Base-by-base conservation (phyloP, 2,113 vertebrate genomes). In the Alces alces region DNA sequence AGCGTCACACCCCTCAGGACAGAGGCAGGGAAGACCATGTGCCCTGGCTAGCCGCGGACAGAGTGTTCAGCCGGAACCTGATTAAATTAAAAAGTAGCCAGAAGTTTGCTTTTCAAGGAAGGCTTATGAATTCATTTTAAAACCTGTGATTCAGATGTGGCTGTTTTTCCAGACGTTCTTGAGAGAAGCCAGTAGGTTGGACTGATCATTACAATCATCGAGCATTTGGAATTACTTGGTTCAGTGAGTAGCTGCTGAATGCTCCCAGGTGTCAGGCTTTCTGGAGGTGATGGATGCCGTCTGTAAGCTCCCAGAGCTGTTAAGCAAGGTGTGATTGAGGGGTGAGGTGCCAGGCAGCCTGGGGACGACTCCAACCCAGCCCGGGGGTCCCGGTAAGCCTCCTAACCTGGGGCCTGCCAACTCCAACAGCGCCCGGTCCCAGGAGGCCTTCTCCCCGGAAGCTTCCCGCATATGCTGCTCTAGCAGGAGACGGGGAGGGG, bases 31-130 rank as follows among this genome's bases (percentile, higher is more conserved):
- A 66, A 76, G 84, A 58, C 39, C 70, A 66, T 19, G 43, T 60
- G 94, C 94, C 58, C 86, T 1, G 61, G 84, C 47, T 15, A 47
- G 94, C 55, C 3, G 3, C 2, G 21, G 28, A 84, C 50, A 5
- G 60, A 23, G 39, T 7, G n/a, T 70, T 92, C 92, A 76, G 52
- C 73, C 1, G 19, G 92, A 97, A 96, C 64, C 0, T 1, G 54
- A 76, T 45, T 45, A 85, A 96, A 80, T 96, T 88, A 39, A 92
- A 97, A 97, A 96, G 76, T 78, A 89, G 64, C 80, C 86, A 23
- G 8, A 96, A 96, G 80, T 60, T 94, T 52, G 17, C 66, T 97
- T 93, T 94, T 43, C 16, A 16, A 96, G 82, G 58, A 90, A 73
- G 90, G 64, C 64, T 96, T 47, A 91, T 39, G 50, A 91, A 95